A percentile compares a stretch with the other conserved stretches of the same genome.
These are phyloP conservation scores for Corvus moneduloides DNA, from an alignment of 2,113 vertebrate species.

Conservation along the genomic window DNA sequence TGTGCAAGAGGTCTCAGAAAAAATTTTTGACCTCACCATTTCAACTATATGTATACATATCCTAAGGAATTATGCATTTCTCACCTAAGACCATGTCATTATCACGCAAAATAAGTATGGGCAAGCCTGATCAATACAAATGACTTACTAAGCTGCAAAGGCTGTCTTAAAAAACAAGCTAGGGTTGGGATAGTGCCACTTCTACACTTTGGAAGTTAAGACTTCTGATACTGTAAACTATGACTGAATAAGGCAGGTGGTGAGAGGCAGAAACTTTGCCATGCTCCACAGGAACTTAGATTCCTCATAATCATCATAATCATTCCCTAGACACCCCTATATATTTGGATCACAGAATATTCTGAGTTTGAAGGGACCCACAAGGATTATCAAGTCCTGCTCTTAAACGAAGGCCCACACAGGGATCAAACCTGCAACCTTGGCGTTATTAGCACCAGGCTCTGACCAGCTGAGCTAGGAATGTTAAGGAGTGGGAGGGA, in stretches of 20 bases:
- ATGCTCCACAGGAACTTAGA: background rate
- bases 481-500: background rate
- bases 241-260: rapidly evolving
- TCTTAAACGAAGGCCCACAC: too few species aligned
- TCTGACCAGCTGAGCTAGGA: background rate
- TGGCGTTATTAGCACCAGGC: background rate
- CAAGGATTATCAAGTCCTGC: background rate
- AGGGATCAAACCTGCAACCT: background rate
- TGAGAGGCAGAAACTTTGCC: background rate
- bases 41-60: background rate
- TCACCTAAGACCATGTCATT: background rate
- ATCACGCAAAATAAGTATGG: background rate
- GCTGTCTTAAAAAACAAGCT: background rate
- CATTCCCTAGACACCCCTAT: background rate
- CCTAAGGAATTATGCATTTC: background rate
- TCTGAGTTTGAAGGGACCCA: background rate
- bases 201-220: background rate
- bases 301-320: background rate
- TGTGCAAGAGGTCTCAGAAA: background rate
- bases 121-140: background rate
- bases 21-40: background rate
- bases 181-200: background rate
- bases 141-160: background rate
- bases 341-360: background rate
- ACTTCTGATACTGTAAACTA: background rate